Percentiles rank a stretch among this genome's conserved stretches.
Evolutionary conservation across 1,140 invertebrate species (phyloP).

Genomic region (Tachypleus tridentatus): DNA sequence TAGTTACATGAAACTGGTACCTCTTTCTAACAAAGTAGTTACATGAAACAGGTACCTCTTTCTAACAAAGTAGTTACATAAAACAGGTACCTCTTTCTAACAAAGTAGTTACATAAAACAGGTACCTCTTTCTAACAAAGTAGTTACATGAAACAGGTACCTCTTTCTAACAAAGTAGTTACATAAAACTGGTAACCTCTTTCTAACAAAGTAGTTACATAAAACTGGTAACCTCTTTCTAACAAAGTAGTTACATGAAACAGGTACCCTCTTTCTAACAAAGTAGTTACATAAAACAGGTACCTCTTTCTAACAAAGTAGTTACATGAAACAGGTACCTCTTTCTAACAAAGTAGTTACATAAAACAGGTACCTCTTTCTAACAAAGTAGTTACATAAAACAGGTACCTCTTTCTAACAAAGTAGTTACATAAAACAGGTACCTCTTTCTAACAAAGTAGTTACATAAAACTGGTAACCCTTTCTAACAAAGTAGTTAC

Average conservation of each 20-base stretch:
- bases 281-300: constrained; percentile 8
- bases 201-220: constrained; percentile 8
- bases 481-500: constrained; percentile 4
- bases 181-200: constrained; percentile 36
- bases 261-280: no score
- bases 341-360: constrained; percentile 29
- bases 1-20: constrained; percentile 11
- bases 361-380: constrained; percentile 37
- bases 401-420: constrained; percentile 39
- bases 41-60: constrained; percentile 36
- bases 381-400: constrained; percentile 8
- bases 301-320: constrained; percentile 38
- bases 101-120: constrained; percentile 8
- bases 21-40: constrained; percentile 38
- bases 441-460: constrained; percentile 38
- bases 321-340: constrained; percentile 30
- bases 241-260: constrained; percentile 9
- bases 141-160: constrained; percentile 11
- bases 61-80: constrained; percentile 7
- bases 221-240: constrained; percentile 38
- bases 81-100: constrained; percentile 39
- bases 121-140: constrained; percentile 38
- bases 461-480: constrained; percentile 12
- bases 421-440: constrained; percentile 8
- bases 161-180: constrained; percentile 38